Evolutionary conservation across 1,140 invertebrate genomes (phyloP), one percentile per base, ranked within the genome.

Genomic region (Zaprionus tsacasi): DNA sequence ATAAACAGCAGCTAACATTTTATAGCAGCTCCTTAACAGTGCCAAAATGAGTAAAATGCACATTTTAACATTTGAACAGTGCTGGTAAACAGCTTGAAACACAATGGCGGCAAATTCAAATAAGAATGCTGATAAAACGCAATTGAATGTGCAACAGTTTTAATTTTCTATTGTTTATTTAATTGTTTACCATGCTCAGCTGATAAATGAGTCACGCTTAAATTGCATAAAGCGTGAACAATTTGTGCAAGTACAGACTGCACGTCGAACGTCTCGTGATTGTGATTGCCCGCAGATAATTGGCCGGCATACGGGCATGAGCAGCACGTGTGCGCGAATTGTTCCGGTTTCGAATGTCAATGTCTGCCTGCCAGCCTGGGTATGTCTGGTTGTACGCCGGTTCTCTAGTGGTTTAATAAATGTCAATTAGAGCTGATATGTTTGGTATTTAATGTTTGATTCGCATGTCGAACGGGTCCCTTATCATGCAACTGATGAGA

Each of bases 381-480:
- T 12, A 5, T 50, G 33, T 35, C 54, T 52, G n/a, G 35, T 54
- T 38, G 40, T 43, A 21, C 43, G 27, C 7, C 57, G 61, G 63
- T 56, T 63, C 52, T 48, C 78, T 15, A 45, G 40, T 45, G 40
- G 40, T 80, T 78, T 87, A 87, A 87, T 87, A 88, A 83, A 52
- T 83, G 83, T 83, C 83, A 87, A 87, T 88, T 88, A 83, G 65
- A 63, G 63, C 65, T 83, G 80, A 88, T 83, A 78, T 75, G 70
- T 65, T 56, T 67, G 68, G 54, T 50, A 50, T 73, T 71, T 70
- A 40, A 75, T 80, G 59, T 56, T 63, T 40, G 69, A 73, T 87
- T 61, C 68, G 54, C 52, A 56, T 63, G 71, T 13, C 52, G 56
- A 35, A 65, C 43, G 38, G 7, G 55, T 48, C 58, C 7, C 82